A percentile compares a stretch with the other conserved stretches of the same genome.
Conservation (phyloP, 2,888 invertebrate genomes). For the Campoletis raptor region DNA sequence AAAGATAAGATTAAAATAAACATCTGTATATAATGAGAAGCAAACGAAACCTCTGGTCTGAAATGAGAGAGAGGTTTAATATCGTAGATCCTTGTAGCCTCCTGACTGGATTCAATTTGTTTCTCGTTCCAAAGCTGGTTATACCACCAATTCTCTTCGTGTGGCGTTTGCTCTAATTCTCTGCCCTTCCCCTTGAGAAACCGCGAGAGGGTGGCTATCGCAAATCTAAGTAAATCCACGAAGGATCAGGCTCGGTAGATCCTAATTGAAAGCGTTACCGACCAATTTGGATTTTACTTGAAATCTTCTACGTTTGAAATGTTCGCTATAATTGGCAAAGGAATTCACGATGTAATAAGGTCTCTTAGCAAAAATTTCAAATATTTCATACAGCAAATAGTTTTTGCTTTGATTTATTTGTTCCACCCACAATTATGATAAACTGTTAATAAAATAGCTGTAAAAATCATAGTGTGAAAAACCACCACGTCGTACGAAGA, state of each 20-base stretch:
- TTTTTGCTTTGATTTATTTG: neutral
- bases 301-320: slow-evolving; percentile 31
- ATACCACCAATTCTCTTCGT: slow-evolving; percentile 44
- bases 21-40: slow-evolving; percentile 3
- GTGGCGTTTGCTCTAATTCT: slow-evolving; percentile 44
- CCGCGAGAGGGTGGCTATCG: slow-evolving; percentile 62
- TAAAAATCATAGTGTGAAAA: neutral
- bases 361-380: neutral
- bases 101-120: slow-evolving; percentile 55
- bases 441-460: neutral
- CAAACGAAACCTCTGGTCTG: neutral
- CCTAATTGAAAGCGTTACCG: slow-evolving; percentile 69
- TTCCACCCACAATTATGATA: neutral
- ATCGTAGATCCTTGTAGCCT: slow-evolving; percentile 17
- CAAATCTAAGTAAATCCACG: slow-evolving; percentile 71
- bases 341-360: neutral
- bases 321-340: slow-evolving; percentile 45
- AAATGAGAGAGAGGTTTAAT: slow-evolving; percentile 21
- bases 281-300: slow-evolving; percentile 65
- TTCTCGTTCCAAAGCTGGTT: slow-evolving; percentile 56
- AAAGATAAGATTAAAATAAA: neutral
- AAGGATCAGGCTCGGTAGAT: slow-evolving; percentile 63
- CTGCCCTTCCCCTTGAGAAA: slow-evolving; percentile 38
- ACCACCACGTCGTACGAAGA: neutral
- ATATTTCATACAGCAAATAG: neutral